Base-by-base conservation (phyloP, 2,888 invertebrate species). In the Papilio demoleus region DNA sequence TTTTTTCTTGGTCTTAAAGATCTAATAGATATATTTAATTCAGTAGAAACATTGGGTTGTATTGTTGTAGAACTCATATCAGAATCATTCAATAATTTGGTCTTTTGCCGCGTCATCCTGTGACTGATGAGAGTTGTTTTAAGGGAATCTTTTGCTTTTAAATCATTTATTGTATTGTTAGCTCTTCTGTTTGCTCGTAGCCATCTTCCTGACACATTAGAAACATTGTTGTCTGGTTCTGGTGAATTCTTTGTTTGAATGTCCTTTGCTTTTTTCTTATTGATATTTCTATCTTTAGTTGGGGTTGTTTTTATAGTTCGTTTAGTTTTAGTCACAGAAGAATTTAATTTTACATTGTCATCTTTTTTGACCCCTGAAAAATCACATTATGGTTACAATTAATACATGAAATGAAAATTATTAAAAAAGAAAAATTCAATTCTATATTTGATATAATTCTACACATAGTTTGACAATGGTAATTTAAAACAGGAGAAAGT, bases 1-100 rank as follows among this genome's bases (percentile, higher is more conserved):
- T 67, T 72, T n/a, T 50, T 19, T 17, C 65, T 34, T 40, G 67
- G 42, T 36, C 75, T 70, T 50, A 74, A 69, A 64, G 70, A 72
- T 61, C 67, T 68, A 8, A 27, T 45, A 27, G 71, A 74, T 62
- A 74, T 68, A 58, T 71, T 72, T 11, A 68, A 64, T 38, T 64
- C 59, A 27, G n/a, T n/a, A n/a, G 68, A 59, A 6, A 22, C 14
- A 59, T 58, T 38, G 0, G n/a, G 14, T 56, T 63, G 34, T 45
- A 47, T 47, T 11, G 42, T 22, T 34, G 36, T 19, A 27, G 56
- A n/a, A 19, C 22, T 11, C 24, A 17, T 17, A 45, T 19, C 58
- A 14, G 24, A 31, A 56, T 31, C 22, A 27, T 63, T 45, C 1
- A 58, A n/a, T 31, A 4, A 11, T 38, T 68, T 64, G 22, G 47